Percentiles rank a stretch among this genome's conserved stretches.
These are phyloP conservation scores for Otocyon megalotis DNA, from an alignment of 2,113 vertebrate genomes.

Conservation along the genomic window DNA sequence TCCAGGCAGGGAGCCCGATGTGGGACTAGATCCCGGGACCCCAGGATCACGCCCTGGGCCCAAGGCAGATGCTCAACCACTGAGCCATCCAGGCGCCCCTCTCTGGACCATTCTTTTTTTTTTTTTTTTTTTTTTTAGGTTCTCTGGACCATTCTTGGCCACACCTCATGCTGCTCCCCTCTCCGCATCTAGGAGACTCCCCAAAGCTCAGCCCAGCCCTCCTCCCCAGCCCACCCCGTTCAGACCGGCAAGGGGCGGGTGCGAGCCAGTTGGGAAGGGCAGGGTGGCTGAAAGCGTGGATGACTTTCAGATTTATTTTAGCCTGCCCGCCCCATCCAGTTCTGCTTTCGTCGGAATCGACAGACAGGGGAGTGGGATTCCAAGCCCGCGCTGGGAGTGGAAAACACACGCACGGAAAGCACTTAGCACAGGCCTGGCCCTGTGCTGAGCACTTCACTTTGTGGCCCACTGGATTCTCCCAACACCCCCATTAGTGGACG, in stretches of 20 bases:
- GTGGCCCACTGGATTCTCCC: neutral
- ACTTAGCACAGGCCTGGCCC: neutral
- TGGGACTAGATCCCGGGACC: too few relatives aligned
- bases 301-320: conserved; percentile 23
- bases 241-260: neutral
- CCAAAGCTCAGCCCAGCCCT: neutral
- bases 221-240: neutral
- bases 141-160: too few relatives aligned
- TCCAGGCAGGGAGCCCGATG: too few relatives aligned
- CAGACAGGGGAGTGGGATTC: neutral
- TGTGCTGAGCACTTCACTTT: neutral
- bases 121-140: too few relatives aligned
- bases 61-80: too few relatives aligned
- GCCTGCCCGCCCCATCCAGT: neutral
- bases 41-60: too few relatives aligned
- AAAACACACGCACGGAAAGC: neutral
- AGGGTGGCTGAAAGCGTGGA: neutral
- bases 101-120: too few relatives aligned
- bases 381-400: neutral
- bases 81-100: too few relatives aligned
- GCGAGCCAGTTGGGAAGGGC: neutral
- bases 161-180: neutral
- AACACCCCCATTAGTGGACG: neutral
- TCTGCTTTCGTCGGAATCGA: neutral
- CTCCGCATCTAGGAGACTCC: neutral